A percentile compares a stretch with the other conserved stretches of the same genome.
Conservation (phyloP, 2,113 vertebrate genomes). For the Sterrhoptilus dennistouni region DNA sequence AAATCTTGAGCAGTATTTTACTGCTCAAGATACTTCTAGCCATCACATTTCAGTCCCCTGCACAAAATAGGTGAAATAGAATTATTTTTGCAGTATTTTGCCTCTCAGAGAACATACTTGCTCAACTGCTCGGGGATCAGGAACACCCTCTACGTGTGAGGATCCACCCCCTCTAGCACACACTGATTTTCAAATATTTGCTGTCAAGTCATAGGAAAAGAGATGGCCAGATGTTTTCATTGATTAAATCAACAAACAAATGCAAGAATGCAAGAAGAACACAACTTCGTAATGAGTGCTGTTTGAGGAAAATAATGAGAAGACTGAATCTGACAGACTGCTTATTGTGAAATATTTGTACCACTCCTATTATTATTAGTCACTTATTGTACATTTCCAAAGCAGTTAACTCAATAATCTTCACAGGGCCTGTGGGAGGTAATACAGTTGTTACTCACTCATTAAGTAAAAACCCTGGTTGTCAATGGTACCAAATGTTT, state of each 20-base stretch:
- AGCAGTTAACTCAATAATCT: background rate
- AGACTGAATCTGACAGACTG: background rate
- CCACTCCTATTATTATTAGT: slow-evolving; percentile 18
- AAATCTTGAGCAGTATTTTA: background rate
- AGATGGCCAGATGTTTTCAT: background rate
- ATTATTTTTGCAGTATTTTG: background rate
- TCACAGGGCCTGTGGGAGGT: background rate
- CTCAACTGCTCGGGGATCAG: background rate
- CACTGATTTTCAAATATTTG: background rate
- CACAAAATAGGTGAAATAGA: background rate
- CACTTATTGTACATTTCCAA: background rate
- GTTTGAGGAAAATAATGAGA: background rate
- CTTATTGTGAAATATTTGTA: slow-evolving; percentile 2
- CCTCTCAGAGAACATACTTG: background rate
- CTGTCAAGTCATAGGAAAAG: background rate
- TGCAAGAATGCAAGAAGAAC: background rate
- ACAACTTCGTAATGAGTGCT: background rate
- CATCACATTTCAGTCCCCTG: background rate
- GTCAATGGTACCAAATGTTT: background rate
- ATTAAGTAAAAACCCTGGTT: background rate
- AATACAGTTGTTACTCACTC: background rate
- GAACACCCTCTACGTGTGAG: background rate
- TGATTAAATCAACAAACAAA: background rate
- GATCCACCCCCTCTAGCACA: background rate
- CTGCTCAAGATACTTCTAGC: background rate